Evolutionary conservation across 1,140 invertebrate genomes (phyloP).

Genomic region (Sitodiplosis mosellana): DNA sequence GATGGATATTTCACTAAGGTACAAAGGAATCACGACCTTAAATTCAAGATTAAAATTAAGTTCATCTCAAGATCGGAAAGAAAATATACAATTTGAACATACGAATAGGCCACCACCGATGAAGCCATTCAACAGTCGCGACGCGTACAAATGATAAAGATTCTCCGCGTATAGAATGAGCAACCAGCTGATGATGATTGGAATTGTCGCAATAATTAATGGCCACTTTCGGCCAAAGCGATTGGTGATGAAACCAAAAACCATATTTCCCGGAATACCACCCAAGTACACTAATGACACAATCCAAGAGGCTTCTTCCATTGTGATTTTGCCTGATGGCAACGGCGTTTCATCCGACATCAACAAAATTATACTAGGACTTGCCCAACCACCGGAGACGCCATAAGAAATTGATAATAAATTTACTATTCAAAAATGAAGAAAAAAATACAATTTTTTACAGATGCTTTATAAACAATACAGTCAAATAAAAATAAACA

Average conservation of each 20-base stretch:
- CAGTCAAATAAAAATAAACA: no score
- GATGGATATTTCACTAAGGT: constrained; percentile 27
- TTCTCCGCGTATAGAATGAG: constrained; percentile 23
- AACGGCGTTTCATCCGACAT: constrained; percentile 12
- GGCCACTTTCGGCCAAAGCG: constrained; percentile 13
- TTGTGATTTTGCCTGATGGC: constrained; percentile 11
- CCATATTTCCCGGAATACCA: constrained; percentile 15
- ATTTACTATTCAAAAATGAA: constrained; percentile 14
- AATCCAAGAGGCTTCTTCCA: constrained; percentile 18
- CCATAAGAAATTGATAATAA: constrained; percentile 28
- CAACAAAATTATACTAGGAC: constrained; percentile 18
- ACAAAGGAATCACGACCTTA: constrained; percentile 27
- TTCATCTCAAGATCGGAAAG: no score
- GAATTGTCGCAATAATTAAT: constrained; percentile 14
- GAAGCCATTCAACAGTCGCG: constrained; percentile 26
- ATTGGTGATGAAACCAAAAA: constrained; percentile 20
- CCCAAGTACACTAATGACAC: constrained; percentile 18
- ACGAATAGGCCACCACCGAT: constrained; percentile 25
- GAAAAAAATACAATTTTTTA: no score
- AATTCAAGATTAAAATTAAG: no score
- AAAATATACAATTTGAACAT: no score
- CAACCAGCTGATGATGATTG: constrained; percentile 18
- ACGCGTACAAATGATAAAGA: constrained; percentile 18
- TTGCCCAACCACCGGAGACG: constrained; percentile 27
- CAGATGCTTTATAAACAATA: no score